These are phyloP conservation scores for Nemotelus pantherinus DNA, from an alignment of 2,888 invertebrate genomes.

Conservation along the genomic window DNA sequence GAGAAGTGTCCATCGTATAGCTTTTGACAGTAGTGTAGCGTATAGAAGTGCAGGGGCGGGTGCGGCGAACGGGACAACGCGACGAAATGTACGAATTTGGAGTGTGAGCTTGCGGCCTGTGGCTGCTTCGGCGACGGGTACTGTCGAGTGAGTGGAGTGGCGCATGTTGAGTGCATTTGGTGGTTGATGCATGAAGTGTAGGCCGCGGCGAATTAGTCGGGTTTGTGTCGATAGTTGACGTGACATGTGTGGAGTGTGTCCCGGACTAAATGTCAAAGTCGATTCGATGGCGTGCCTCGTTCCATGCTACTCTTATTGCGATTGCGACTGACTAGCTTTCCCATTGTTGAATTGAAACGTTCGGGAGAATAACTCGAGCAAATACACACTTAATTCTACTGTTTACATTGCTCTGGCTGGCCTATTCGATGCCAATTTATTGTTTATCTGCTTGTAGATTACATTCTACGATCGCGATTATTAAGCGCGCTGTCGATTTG, in stretches of 20 bases:
- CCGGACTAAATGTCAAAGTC: slow-evolving; percentile 29
- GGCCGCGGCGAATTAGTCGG: neutral
- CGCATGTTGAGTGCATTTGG: neutral
- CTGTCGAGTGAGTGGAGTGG: neutral
- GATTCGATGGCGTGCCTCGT: slow-evolving; percentile 29
- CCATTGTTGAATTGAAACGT: slow-evolving; percentile 3
- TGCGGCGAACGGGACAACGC: neutral
- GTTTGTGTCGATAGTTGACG: neutral
- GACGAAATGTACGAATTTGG: too few species aligned
- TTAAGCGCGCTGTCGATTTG: neutral
- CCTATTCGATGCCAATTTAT: slow-evolving; percentile 24
- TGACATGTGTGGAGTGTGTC: neutral
- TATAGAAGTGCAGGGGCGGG: neutral
- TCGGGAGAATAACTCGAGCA: slow-evolving; percentile 6
- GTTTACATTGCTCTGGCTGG: slow-evolving; percentile 8
- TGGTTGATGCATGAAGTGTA: slow-evolving; percentile 9
- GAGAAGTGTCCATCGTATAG: slow-evolving; percentile 32
- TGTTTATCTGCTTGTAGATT: slow-evolving; percentile 40
- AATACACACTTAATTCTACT: slow-evolving; percentile 16
- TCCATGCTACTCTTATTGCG: neutral
- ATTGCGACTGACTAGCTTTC: neutral
- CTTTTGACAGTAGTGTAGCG: slow-evolving; percentile 31
- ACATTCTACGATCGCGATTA: slow-evolving; percentile 24
- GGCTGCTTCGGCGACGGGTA: neutral
- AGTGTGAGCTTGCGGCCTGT: neutral